Percentiles rank a stretch among this genome's conserved stretches.
phyloP scores from a whole-genome alignment of 2,113 vertebrate genomes.

The Cyphomyrus plagiostoma region DNA sequence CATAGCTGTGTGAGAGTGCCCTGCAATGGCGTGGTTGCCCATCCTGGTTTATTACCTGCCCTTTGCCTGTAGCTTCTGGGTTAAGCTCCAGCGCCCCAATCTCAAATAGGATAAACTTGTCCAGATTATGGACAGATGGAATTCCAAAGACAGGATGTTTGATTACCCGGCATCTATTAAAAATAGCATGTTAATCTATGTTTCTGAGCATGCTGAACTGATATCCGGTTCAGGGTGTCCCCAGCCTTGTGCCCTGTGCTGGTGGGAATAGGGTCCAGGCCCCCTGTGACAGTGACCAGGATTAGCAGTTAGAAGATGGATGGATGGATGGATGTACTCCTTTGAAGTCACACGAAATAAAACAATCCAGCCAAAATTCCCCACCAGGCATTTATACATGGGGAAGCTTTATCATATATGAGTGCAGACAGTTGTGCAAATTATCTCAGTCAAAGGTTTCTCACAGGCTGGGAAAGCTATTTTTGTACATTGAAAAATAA shows the following conservation, averaged over 20 bases:
- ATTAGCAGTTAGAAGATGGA: neutral
- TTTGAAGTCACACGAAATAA: neutral
- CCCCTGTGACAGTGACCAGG: neutral
- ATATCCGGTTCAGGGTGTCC: neutral
- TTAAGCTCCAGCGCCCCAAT: neutral
- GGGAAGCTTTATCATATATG: neutral
- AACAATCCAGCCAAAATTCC: neutral
- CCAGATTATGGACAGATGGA: neutral
- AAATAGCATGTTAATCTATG: neutral
- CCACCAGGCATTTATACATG: neutral
- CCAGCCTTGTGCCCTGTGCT: neutral
- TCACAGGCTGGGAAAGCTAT: neutral
- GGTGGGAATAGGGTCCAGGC: neutral
- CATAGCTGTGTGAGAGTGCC: neutral
- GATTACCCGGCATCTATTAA: neutral
- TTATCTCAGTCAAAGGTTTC: neutral
- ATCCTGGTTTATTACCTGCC: neutral
- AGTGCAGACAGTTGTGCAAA: neutral
- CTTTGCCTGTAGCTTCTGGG: neutral
- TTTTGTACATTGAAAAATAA: neutral
- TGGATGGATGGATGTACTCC: neutral
- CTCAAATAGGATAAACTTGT: neutral
- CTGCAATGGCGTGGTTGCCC: neutral
- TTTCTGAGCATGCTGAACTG: neutral
- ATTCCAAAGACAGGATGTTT: neutral